Evolutionary conservation across 2,113 vertebrate species (phyloP).

Genomic region (Caranx melampygus): DNA sequence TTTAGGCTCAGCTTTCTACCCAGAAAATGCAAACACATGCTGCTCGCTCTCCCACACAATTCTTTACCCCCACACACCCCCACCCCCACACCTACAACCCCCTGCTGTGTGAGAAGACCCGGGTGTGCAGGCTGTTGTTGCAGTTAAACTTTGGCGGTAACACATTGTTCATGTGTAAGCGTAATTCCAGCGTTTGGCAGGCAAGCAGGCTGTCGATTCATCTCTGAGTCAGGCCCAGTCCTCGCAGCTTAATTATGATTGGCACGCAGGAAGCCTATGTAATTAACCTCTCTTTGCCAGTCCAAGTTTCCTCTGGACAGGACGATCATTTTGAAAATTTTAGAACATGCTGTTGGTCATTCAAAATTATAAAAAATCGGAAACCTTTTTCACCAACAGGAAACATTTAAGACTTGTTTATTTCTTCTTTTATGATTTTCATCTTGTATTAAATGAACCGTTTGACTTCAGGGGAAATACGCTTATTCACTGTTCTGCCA

Average conservation of each 20-base stretch:
- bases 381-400: background rate
- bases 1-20: conserved; percentile 33
- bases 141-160: conserved; percentile 38
- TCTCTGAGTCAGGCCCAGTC: conserved; percentile 35
- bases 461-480: background rate
- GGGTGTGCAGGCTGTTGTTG: conserved; percentile 31
- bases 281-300: conserved; percentile 40
- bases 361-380: too few relatives aligned
- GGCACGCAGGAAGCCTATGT: conserved; percentile 39
- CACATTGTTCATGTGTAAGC: conserved; percentile 33
- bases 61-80: background rate
- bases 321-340: too few relatives aligned
- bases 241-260: conserved; percentile 53
- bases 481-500: background rate
- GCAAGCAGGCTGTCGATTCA: conserved; percentile 28
- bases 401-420: background rate
- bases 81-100: background rate
- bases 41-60: conserved; percentile 40
- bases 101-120: conserved; percentile 26
- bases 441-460: background rate
- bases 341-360: too few relatives aligned
- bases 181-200: conserved; percentile 46
- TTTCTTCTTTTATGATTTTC: background rate
- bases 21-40: conserved; percentile 31
- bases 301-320: background rate